Evolutionary conservation across 2,797 vertebrate genomes (phyloP).

Genomic region (Micromesistius poutassou): DNA sequence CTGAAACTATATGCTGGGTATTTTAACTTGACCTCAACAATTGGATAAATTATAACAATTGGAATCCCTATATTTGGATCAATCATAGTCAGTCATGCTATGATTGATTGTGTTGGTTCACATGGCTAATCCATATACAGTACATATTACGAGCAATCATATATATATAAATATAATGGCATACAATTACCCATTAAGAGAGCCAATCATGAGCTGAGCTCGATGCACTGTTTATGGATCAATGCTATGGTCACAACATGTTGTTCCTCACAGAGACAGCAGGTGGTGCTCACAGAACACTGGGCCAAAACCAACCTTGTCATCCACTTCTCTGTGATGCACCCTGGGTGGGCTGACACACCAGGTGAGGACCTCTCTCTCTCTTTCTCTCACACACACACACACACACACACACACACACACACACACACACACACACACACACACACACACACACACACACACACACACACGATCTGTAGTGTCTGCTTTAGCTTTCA

Average conservation of each 20-base stretch:
- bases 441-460: neutral
- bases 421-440: neutral
- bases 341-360: slow-evolving; percentile 71
- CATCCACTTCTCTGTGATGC: slow-evolving; percentile 73
- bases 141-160: neutral
- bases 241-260: slow-evolving; percentile 12
- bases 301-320: slow-evolving; percentile 63
- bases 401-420: neutral
- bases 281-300: slow-evolving; percentile 73
- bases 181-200: neutral
- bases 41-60: neutral
- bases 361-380: slow-evolving; percentile 60
- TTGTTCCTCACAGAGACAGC: slow-evolving; percentile 69
- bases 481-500: neutral
- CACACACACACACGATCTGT: neutral
- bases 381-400: slow-evolving; percentile 4
- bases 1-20: neutral
- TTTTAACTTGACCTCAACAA: neutral
- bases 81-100: neutral
- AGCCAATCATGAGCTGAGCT: neutral
- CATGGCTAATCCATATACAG: neutral
- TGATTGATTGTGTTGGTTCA: neutral
- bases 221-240: neutral
- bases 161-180: neutral
- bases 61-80: neutral